phyloP scores from a whole-genome alignment of 2,797 vertebrate genomes.

The Saguinus oedipus region DNA sequence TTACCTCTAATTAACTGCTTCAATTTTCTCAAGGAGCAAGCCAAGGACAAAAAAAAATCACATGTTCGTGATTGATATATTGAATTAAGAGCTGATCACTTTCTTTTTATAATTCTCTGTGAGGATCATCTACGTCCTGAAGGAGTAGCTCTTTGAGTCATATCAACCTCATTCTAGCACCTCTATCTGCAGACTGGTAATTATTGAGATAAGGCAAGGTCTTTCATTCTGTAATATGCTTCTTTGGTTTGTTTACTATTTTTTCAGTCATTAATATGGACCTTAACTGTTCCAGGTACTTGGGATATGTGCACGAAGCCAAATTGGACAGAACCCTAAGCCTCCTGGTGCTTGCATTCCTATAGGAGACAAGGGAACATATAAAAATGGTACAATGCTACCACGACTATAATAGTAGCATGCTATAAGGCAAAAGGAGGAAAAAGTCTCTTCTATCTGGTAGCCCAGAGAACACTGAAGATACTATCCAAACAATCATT shows the following conservation, averaged over 20 bases:
- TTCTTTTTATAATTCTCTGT: background rate
- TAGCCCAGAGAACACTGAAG: background rate
- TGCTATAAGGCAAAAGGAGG: background rate
- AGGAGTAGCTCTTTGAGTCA: background rate
- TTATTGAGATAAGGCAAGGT: background rate
- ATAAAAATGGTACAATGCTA: background rate
- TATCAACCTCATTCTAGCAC: background rate
- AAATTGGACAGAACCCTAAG: background rate
- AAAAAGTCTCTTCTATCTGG: background rate
- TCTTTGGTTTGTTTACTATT: background rate
- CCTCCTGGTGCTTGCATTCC: background rate
- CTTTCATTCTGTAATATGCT: background rate
- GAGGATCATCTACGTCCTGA: background rate
- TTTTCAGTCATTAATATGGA: background rate
- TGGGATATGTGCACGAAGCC: background rate
- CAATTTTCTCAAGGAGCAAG: conserved; percentile 43
- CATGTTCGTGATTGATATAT: conserved; percentile 8
- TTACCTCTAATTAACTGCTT: conserved; percentile 55
- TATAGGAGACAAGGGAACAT: background rate
- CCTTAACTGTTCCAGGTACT: background rate
- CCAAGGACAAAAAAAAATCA: conserved; percentile 46
- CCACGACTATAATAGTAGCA: background rate
- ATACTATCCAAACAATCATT: background rate
- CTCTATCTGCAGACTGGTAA: background rate
- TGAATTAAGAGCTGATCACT: conserved; percentile 22